Percentiles rank a stretch among this genome's conserved stretches.
These are phyloP conservation scores for Drosophila parthenogenetica DNA, from an alignment of 2,888 invertebrate species.

Conservation along the genomic window DNA sequence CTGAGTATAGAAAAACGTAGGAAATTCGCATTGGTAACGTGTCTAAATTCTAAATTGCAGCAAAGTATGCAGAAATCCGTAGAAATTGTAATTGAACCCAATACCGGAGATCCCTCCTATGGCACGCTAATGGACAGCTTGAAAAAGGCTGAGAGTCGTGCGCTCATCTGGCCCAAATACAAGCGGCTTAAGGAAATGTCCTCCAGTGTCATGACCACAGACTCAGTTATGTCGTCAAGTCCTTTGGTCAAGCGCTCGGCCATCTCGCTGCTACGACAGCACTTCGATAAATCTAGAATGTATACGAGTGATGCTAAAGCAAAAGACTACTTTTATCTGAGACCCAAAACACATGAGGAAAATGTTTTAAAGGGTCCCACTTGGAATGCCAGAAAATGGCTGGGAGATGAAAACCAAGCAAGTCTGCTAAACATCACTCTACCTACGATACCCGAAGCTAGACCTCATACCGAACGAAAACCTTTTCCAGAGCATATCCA, in stretches of 20 bases:
- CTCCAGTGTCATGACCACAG: no score
- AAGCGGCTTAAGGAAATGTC: no score
- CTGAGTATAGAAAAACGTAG: background rate
- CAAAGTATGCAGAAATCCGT: conserved; percentile 16
- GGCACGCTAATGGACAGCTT: conserved; percentile 22
- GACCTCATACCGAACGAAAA: no score
- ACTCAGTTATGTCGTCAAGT: background rate
- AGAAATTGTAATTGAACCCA: background rate
- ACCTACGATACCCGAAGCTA: no score
- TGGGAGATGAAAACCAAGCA: no score
- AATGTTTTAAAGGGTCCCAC: no score
- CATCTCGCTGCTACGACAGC: background rate
- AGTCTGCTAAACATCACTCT: no score
- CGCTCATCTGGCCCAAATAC: conserved; percentile 27
- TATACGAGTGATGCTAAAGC: no score
- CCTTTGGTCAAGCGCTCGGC: background rate
- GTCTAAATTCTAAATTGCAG: conserved; percentile 43
- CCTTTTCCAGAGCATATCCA: no score
- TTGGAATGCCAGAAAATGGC: no score
- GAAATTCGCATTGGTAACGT: background rate
- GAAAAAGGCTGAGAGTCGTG: conserved; percentile 19
- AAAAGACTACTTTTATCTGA: no score
- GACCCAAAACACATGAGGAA: no score
- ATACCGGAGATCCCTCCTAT: background rate
- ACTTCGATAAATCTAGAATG: background rate